These are phyloP conservation scores for Galleria mellonella DNA, from an alignment of 1,140 invertebrate species.

Conservation along the genomic window DNA sequence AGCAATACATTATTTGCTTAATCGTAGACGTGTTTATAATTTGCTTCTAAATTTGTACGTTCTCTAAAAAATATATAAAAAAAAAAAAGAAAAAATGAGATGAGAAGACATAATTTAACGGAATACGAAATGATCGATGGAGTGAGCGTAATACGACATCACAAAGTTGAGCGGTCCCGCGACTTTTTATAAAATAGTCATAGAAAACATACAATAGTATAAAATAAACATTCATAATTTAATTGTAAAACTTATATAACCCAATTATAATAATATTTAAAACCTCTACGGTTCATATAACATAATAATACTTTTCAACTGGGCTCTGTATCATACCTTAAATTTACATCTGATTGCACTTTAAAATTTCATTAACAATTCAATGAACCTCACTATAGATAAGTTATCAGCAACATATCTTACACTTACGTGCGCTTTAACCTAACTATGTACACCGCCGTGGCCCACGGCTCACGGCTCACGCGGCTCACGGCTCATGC, in stretches of 20 bases:
- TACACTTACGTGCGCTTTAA: slow-evolving; percentile 23
- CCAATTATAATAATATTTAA: slow-evolving; percentile 71
- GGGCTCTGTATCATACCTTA: slow-evolving; percentile 56
- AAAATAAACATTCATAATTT: slow-evolving; percentile 71
- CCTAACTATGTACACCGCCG: slow-evolving; percentile 52
- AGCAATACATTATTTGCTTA: slow-evolving; percentile 62
- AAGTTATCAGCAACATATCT: slow-evolving; percentile 36
- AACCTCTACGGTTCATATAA: slow-evolving; percentile 68
- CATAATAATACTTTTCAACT: slow-evolving; percentile 73
- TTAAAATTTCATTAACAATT: slow-evolving; percentile 64
- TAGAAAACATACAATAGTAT: slow-evolving; percentile 58
- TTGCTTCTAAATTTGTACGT: slow-evolving; percentile 56
- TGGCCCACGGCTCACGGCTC: too few species aligned
- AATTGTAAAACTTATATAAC: slow-evolving; percentile 61
- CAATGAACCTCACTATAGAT: slow-evolving; percentile 47
- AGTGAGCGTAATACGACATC: slow-evolving; percentile 13
- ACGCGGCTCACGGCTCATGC: too few species aligned
- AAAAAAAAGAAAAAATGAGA: slow-evolving; percentile 21
- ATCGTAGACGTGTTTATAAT: slow-evolving; percentile 32
- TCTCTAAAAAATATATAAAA: slow-evolving; percentile 37
- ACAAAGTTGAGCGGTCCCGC: slow-evolving; percentile 37
- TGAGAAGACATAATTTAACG: slow-evolving; percentile 1
- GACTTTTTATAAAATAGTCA: slow-evolving; percentile 37
- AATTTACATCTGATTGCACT: slow-evolving; percentile 69
- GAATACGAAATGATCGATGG: neutral